Evolutionary conservation across 2,797 vertebrate genomes (phyloP), one percentile per base, ranked within the genome.

Genomic region (Semotilus atromaculatus): DNA sequence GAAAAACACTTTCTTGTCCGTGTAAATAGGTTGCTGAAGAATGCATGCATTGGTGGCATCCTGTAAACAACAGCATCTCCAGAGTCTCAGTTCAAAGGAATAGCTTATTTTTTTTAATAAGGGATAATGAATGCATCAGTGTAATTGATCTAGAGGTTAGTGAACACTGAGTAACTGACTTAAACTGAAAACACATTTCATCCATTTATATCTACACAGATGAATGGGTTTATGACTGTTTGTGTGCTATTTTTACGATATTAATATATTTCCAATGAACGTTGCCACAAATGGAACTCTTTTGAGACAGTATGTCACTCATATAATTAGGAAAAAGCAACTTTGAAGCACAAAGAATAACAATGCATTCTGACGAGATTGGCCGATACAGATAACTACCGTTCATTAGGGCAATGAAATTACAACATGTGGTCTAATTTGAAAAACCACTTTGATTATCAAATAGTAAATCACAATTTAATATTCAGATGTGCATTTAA

Each of bases 161-260:
- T 83, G 79, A 81, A 58, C 40, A 71, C 9, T 7, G 64, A 67
- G 55, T 67, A 88, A 82, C 66, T 71, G 67, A 26, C 71, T 76
- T 40, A 79, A 81, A 86, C 81, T 83, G 67, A 86, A 89, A 87
- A 79, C 87, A 88, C 51, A 36, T 70, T 85, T 74, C 3, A 38
- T 26, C n/a, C n/a, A 84, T 76, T 87, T 70, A 43, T 58, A 43
- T n/a, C 64, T 51, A 62, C 66, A 75, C 26, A 85, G 36, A n/a
- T 78, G 26, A 13, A 40, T 19, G 78, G 81, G 38, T 43, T 40
- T 45, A 67, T 51, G 31, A 60, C 23, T 38, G 51, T 58, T 79
- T 81, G 67, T 43, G 53, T 26, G n/a, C 23, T 51, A 48, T 80
- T 67, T 73, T 83, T 66, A 78, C 77, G 51, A 53, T 83, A 43